Evolutionary conservation across 1,140 invertebrate species (phyloP).

Genomic region (Ceratitis capitata): DNA sequence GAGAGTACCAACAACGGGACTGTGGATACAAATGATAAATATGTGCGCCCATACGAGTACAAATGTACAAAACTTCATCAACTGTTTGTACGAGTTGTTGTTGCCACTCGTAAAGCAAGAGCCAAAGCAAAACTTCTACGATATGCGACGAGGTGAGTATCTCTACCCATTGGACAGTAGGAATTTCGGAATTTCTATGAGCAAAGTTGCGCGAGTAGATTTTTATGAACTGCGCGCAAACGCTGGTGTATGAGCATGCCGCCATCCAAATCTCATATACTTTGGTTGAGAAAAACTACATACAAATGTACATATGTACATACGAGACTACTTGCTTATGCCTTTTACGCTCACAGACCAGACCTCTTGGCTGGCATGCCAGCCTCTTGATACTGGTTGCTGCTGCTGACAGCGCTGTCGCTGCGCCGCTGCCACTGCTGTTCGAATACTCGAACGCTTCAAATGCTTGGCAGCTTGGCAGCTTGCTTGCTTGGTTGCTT

Average conservation of each 20-base stretch:
- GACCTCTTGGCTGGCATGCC: no score
- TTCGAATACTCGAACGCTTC: neutral
- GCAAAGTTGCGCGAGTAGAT: constrained; percentile 34
- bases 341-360: constrained; percentile 6
- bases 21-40: constrained; percentile 14
- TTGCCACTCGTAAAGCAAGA: neutral
- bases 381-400: neutral
- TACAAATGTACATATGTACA: no score
- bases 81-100: neutral
- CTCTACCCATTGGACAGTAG: neutral
- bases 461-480: constrained; percentile 14
- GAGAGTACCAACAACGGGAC: neutral
- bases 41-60: neutral
- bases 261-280: no score
- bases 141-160: constrained; percentile 1
- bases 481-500: no score
- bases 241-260: neutral
- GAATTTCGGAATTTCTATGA: neutral
- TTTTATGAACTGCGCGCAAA: neutral
- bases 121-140: neutral
- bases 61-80: neutral
- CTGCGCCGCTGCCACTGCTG: neutral
- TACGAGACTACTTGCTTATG: no score
- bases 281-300: no score
- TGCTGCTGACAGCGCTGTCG: neutral